These are phyloP conservation scores for Synanceia verrucosa DNA, from an alignment of 2,797 vertebrate species.

Conservation along the genomic window DNA sequence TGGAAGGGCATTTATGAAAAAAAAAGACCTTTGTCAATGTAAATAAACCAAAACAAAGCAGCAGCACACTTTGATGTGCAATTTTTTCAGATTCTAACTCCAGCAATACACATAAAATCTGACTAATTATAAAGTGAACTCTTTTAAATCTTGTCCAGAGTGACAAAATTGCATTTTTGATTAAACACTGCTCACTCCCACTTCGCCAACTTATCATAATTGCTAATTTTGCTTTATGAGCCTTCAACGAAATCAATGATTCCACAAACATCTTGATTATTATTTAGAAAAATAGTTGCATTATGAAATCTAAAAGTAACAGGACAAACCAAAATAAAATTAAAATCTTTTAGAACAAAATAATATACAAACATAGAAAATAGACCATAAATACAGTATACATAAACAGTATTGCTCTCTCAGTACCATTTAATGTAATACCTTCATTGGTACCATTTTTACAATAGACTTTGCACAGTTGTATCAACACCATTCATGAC, in stretches of 20 bases:
- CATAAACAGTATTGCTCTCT: neutral
- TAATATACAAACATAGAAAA: neutral
- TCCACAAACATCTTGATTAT: neutral
- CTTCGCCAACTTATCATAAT: neutral
- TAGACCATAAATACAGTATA: neutral
- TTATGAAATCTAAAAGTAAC: too few relatives aligned
- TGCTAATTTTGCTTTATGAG: neutral
- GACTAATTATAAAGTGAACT: neutral
- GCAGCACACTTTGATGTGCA: neutral
- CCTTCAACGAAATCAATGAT: too few relatives aligned
- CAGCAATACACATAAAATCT: neutral
- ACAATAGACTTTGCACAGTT: conserved; percentile 11
- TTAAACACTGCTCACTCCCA: neutral
- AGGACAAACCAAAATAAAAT: too few relatives aligned
- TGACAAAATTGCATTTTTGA: neutral
- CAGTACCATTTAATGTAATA: neutral
- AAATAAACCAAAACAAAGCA: neutral
- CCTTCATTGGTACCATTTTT: neutral
- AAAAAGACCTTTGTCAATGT: neutral
- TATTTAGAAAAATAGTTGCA: too few relatives aligned
- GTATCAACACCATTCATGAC: neutral
- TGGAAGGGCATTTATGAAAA: neutral
- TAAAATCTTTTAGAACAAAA: too few relatives aligned
- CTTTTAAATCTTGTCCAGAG: neutral
- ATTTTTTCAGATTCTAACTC: neutral